Evolutionary conservation across 2,888 invertebrate genomes (phyloP), one percentile per base, ranked within the genome.

Genomic region (Brassicogethes aeneus): DNA sequence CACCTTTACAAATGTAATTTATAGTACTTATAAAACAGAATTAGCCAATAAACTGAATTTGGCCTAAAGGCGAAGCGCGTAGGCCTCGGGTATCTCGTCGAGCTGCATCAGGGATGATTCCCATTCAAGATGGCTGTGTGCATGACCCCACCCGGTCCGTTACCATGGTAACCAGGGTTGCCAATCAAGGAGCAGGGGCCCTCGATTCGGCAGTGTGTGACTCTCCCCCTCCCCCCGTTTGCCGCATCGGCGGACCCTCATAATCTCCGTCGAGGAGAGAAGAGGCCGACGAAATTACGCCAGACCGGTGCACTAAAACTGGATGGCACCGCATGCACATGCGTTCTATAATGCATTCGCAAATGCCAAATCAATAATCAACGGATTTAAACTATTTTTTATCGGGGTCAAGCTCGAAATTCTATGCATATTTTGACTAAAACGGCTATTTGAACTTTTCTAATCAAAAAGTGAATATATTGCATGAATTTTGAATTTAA

Each of bases 51-150:
- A n/a, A n/a, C n/a, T n/a, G n/a, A 32, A 5, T 32, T 12, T 5
- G 32, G 32, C 32, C 32, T 32, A 37, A 42, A 34, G 10, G 17
- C 35, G 34, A 15, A 17, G 31, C 35, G 37, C 34, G 31, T 34
- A 16, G 38, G 39, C 41, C 44, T 39, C 23, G 33, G 15, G 41
- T 44, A 41, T 46, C 43, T 43, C 49, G 50, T 49, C 53, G 53
- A 50, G 52, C 54, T 55, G 49, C 32, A 32, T 13, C 32, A 12
- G 48, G 49, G 47, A 50, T 47, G 50, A 48, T 50, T 47, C 50
- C 43, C 51, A 50, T 59, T 56, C 62, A 66, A 66, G 61, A 64
- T 65, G 66, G 65, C 66, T 60, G 60, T 60, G 59, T n/a, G n/a
- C 59, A 59, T 60, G 64, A 64, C 64, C 64, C 65, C 65, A 64